Percentiles rank a stretch among this genome's conserved stretches.
Conservation (phyloP, 2,113 vertebrate species). For the Castor canadensis region DNA sequence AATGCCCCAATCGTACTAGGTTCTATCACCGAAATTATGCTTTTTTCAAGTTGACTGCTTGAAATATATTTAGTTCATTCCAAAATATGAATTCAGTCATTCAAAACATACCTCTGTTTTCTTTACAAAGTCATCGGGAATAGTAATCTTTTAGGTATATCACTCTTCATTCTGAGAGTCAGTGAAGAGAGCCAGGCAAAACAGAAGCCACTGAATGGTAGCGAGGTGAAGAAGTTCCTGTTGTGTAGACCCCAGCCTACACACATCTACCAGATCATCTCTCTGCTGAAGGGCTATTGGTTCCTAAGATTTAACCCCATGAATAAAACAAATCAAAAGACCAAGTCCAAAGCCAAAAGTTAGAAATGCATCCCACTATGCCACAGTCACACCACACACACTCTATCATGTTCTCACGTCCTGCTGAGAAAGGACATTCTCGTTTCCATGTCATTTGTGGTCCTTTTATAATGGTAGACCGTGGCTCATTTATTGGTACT, state of each 20-base stretch:
- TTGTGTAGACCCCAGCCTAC: neutral
- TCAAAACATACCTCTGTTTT: constrained; percentile 40
- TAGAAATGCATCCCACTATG: neutral
- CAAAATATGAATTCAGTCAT: neutral
- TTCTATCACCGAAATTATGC: neutral
- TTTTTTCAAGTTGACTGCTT: neutral
- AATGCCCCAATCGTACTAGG: neutral
- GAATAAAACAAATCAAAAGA: neutral
- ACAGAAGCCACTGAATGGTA: neutral
- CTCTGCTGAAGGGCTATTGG: neutral
- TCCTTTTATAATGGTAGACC: neutral
- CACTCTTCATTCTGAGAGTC: neutral
- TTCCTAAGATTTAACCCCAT: neutral
- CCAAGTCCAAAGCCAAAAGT: neutral
- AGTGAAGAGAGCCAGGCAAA: neutral
- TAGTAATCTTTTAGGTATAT: neutral
- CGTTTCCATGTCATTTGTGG: neutral
- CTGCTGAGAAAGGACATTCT: neutral
- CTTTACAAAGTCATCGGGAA: constrained; percentile 23
- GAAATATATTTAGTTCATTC: neutral
- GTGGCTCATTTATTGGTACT: neutral
- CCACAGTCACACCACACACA: neutral
- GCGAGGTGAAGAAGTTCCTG: neutral
- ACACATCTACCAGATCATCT: neutral
- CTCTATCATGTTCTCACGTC: neutral